These are phyloP conservation scores for Siphonodentalium dalli DNA, from an alignment of 2,888 invertebrate species.

Conservation along the genomic window DNA sequence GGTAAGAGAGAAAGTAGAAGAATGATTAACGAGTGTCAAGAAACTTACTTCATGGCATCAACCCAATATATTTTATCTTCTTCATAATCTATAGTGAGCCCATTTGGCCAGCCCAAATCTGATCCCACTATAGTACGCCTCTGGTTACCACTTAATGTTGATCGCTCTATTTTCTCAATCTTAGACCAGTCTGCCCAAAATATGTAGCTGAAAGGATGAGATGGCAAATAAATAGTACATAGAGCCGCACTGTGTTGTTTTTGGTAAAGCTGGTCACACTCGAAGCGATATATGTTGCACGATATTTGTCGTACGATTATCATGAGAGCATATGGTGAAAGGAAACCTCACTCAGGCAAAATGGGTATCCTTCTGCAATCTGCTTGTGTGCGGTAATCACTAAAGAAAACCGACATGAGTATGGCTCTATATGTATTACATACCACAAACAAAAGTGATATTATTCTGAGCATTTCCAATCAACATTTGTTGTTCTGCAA, in stretches of 20 bases:
- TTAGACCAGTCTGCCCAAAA: constrained; percentile 97
- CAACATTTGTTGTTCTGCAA: too few relatives aligned
- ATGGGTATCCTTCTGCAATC: too few relatives aligned
- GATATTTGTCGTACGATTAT: too few relatives aligned
- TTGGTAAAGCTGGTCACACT: not conserved
- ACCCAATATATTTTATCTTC: constrained; percentile 90
- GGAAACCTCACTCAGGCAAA: too few relatives aligned
- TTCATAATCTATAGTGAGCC: constrained; percentile 93
- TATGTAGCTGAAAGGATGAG: constrained; percentile 72
- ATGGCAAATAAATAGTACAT: not conserved
- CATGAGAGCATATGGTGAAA: too few relatives aligned
- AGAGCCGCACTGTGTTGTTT: not conserved
- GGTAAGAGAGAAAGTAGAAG: too few relatives aligned
- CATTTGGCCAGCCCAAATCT: constrained; percentile 93
- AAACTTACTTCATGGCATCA: constrained; percentile 81
- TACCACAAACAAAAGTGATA: too few relatives aligned
- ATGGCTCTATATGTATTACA: too few relatives aligned
- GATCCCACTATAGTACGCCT: constrained; percentile 87
- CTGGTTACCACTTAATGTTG: constrained; percentile 95
- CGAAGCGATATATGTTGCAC: too few relatives aligned
- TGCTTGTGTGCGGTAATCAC: too few relatives aligned
- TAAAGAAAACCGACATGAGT: too few relatives aligned
- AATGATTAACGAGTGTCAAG: not conserved
- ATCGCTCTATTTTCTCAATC: constrained; percentile 83
- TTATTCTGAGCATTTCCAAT: too few relatives aligned